phyloP scores from a whole-genome alignment of 2,113 vertebrate genomes.

The Orthonyx spaldingii region DNA sequence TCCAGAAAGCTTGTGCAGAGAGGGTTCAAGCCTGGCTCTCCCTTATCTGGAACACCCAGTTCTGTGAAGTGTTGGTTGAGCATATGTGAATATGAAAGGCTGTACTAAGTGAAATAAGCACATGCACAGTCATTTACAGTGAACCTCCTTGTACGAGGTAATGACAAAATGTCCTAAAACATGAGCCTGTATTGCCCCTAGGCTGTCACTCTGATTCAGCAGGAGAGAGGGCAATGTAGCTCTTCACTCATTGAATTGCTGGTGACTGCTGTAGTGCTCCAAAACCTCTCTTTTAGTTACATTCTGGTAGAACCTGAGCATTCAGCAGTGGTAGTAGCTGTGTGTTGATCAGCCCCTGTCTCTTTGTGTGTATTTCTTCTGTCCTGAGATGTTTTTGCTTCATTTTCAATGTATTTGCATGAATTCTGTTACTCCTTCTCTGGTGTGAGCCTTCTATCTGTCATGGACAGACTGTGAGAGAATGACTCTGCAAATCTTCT shows the following conservation, averaged over 20 bases:
- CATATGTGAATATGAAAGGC: neutral
- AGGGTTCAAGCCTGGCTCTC: neutral
- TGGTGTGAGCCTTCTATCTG: neutral
- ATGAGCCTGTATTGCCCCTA: neutral
- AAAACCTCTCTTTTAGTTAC: neutral
- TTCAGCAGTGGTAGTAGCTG: neutral
- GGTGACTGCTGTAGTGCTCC: neutral
- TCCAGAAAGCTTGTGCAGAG: neutral
- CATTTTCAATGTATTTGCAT: neutral
- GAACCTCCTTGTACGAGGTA: neutral
- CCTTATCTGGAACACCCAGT: neutral
- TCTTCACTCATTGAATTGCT: neutral
- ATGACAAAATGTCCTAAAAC: neutral
- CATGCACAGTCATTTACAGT: neutral
- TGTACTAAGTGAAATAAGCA: neutral
- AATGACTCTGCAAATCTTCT: slow-evolving; percentile 17
- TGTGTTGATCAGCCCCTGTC: neutral
- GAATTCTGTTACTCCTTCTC: neutral
- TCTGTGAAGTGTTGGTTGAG: neutral
- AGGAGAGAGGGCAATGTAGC: neutral
- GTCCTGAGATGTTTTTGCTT: neutral
- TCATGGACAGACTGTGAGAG: neutral
- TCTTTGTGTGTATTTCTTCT: neutral
- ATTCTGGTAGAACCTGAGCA: neutral
- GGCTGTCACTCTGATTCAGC: neutral